These are phyloP conservation scores for Scalopus aquaticus DNA, from an alignment of 2,113 vertebrate species.

Conservation along the genomic window DNA sequence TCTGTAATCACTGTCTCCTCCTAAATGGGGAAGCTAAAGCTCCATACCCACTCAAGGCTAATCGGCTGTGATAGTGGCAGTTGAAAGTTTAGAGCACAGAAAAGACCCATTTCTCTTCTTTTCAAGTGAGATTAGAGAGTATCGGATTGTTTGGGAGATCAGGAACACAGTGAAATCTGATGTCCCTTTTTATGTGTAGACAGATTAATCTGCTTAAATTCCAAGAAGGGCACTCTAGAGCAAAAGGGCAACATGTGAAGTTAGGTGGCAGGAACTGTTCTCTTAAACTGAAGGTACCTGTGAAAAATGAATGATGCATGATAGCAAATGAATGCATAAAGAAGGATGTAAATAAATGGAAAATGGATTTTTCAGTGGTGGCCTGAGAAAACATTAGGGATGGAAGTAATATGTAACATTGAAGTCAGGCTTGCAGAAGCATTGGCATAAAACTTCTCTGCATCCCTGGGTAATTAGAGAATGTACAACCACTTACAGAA, in stretches of 20 bases:
- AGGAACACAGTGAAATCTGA: not conserved
- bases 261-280: not conserved
- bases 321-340: constrained; percentile 15
- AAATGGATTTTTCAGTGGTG: constrained; percentile 21
- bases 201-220: constrained; percentile 7
- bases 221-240: not conserved
- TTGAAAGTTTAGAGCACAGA: not conserved
- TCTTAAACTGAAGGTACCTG: not conserved
- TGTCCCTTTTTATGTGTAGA: not conserved
- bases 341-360: not conserved
- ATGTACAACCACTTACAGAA: not conserved
- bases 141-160: not conserved
- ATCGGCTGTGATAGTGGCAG: not conserved
- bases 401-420: not conserved
- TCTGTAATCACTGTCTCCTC: not conserved
- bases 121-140: not conserved
- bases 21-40: not conserved
- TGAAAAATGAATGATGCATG: constrained; percentile 21
- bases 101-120: not conserved
- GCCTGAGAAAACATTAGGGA: not conserved
- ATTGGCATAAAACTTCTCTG: not conserved
- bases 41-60: not conserved
- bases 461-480: not conserved
- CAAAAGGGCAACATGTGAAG: not conserved
- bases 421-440: not conserved